A percentile compares a stretch with the other conserved stretches of the same genome.
Evolutionary conservation across 2,113 vertebrate genomes (phyloP).

Genomic region (Sebastes schlegelii): DNA sequence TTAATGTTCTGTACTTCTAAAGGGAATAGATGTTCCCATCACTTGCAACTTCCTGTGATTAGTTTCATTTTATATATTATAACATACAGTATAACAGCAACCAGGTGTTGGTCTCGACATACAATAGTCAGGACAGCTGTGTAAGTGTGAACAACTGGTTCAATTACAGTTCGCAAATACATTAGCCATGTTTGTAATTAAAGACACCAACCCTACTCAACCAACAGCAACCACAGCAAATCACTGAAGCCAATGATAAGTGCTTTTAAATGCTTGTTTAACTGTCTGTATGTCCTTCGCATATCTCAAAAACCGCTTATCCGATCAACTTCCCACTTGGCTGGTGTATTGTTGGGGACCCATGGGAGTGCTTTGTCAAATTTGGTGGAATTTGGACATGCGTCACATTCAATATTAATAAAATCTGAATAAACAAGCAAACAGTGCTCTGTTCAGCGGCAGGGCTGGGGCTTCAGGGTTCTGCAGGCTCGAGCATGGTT

Average conservation of each 20-base stretch:
- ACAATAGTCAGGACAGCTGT: constrained; percentile 15
- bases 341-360: too few species aligned
- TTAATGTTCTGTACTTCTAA: not conserved
- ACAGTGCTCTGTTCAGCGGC: too few species aligned
- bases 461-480: too few species aligned
- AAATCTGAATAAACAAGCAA: too few species aligned
- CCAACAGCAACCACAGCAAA: not conserved
- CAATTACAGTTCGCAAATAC: not conserved
- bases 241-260: not conserved
- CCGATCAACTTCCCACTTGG: too few species aligned
- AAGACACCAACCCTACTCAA: not conserved
- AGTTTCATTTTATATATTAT: constrained; percentile 19
- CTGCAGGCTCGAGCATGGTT: too few species aligned
- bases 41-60: not conserved
- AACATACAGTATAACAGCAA: not conserved
- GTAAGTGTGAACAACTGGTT: constrained; percentile 5
- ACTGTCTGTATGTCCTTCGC: too few species aligned
- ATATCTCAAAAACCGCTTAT: too few species aligned
- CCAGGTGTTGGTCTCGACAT: not conserved
- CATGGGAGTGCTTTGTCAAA: too few species aligned
- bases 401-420: too few species aligned
- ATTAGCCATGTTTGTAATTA: not conserved
- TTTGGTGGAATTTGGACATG: too few species aligned
- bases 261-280: not conserved
- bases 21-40: constrained; percentile 8